Evolutionary conservation across 2,113 vertebrate species (phyloP).

Genomic region (Oncorhynchus clarkii): DNA sequence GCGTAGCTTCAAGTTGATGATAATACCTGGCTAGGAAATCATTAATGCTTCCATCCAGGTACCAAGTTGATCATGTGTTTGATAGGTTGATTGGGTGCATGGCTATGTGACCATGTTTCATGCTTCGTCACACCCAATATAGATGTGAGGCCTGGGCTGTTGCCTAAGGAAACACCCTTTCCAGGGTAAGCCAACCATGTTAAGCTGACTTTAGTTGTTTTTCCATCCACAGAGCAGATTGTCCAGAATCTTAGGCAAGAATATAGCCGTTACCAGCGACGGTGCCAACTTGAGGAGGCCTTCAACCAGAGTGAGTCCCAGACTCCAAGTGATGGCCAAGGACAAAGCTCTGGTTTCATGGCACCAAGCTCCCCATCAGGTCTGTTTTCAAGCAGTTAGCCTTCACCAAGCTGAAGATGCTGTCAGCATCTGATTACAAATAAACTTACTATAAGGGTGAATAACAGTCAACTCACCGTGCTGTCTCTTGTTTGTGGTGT

Average conservation of each 20-base stretch:
- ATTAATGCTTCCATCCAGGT: no score
- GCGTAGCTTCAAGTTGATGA: no score
- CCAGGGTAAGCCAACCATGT: not conserved
- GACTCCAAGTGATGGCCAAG: slow-evolving; percentile 57
- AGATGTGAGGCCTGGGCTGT: not conserved
- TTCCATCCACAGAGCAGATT: slow-evolving; percentile 68
- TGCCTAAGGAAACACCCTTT: not conserved
- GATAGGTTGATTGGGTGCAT: not conserved
- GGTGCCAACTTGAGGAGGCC: slow-evolving; percentile 71
- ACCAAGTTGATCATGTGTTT: not conserved
- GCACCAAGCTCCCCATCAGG: slow-evolving; percentile 72
- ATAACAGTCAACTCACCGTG: no score
- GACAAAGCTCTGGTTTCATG: slow-evolving; percentile 55
- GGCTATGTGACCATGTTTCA: not conserved
- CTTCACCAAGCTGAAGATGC: no score
- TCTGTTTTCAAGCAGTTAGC: slow-evolving; percentile 38
- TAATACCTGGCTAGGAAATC: no score
- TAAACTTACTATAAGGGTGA: no score
- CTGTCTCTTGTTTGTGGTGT: no score
- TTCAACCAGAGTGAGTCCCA: slow-evolving; percentile 69
- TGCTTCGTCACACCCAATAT: not conserved
- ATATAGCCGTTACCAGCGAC: slow-evolving; percentile 72
- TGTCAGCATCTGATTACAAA: no score
- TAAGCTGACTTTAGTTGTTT: not conserved
- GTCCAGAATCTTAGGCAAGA: slow-evolving; percentile 76